Evolutionary conservation across 2,797 vertebrate genomes (phyloP).

Genomic region (Fratercula arctica): DNA sequence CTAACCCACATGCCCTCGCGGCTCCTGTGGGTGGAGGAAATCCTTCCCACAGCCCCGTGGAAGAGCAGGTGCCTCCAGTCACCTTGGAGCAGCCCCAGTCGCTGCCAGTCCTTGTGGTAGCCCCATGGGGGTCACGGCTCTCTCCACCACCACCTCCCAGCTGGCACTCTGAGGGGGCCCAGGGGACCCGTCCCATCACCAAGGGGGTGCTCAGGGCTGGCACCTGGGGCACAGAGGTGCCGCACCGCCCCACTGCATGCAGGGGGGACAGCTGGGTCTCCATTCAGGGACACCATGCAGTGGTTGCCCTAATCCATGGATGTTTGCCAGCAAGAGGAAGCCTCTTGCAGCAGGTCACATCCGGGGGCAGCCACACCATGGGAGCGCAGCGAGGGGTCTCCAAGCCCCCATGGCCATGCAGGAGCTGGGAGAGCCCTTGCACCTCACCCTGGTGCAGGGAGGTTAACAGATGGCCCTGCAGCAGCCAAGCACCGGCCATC

Average conservation of each 20-base stretch:
- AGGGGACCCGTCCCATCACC: rapidly evolving
- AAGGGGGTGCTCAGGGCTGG: not conserved
- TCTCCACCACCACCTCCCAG: not conserved
- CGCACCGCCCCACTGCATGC: rapidly evolving
- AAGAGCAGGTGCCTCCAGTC: not conserved
- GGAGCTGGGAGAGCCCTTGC: not conserved
- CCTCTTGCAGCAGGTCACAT: rapidly evolving
- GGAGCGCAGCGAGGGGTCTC: not conserved
- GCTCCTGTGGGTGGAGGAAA: not conserved
- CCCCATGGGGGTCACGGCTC: rapidly evolving
- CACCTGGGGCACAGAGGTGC: not conserved
- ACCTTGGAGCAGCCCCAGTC: not conserved
- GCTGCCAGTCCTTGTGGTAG: not conserved
- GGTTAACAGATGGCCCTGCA: not conserved
- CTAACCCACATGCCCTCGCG: rapidly evolving
- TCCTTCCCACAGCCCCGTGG: rapidly evolving
- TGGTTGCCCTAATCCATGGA: rapidly evolving
- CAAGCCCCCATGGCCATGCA: not conserved
- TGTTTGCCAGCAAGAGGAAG: not conserved
- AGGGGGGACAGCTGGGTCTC: not conserved
- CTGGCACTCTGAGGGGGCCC: not conserved
- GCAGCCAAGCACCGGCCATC: not conserved
- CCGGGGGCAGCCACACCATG: rapidly evolving
- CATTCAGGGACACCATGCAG: rapidly evolving
- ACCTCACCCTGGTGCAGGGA: not conserved